phyloP scores from a whole-genome alignment of 2,888 invertebrate species.

The Orthosia incerta region DNA sequence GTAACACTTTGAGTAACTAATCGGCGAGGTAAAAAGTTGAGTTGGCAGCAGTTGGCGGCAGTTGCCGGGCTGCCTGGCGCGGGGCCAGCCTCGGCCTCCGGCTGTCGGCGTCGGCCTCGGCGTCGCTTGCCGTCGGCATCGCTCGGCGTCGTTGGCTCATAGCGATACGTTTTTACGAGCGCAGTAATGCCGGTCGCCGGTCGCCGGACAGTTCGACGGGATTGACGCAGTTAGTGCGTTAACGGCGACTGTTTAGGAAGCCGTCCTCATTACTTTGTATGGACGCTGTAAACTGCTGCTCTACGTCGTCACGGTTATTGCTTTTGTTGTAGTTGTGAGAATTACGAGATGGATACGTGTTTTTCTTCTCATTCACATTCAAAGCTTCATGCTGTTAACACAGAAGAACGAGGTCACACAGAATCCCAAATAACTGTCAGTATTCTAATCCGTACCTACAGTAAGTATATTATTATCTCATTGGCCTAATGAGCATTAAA shows the following conservation, averaged over 20 bases:
- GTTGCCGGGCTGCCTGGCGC: constrained; percentile 52
- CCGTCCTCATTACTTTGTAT: constrained; percentile 41
- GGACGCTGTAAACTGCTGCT: constrained; percentile 22
- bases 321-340: not conserved
- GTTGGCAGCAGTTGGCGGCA: constrained; percentile 58
- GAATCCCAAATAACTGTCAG: not conserved
- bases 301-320: not conserved
- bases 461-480: not conserved
- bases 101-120: constrained; percentile 39
- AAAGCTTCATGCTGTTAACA: not conserved
- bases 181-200: constrained; percentile 15
- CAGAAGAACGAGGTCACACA: constrained; percentile 6
- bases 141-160: constrained; percentile 17
- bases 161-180: constrained; percentile 35
- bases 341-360: not conserved
- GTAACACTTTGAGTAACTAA: constrained; percentile 71
- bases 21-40: constrained; percentile 69
- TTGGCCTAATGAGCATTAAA: not conserved
- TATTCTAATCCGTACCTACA: not conserved
- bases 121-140: not conserved
- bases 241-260: constrained; percentile 38
- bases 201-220: constrained; percentile 16
- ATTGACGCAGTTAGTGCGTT: constrained; percentile 37
- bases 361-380: not conserved
- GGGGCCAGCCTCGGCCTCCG: constrained; percentile 46